phyloP scores from a whole-genome alignment of 2,888 invertebrate species.

The Lithophane ornitopus region DNA sequence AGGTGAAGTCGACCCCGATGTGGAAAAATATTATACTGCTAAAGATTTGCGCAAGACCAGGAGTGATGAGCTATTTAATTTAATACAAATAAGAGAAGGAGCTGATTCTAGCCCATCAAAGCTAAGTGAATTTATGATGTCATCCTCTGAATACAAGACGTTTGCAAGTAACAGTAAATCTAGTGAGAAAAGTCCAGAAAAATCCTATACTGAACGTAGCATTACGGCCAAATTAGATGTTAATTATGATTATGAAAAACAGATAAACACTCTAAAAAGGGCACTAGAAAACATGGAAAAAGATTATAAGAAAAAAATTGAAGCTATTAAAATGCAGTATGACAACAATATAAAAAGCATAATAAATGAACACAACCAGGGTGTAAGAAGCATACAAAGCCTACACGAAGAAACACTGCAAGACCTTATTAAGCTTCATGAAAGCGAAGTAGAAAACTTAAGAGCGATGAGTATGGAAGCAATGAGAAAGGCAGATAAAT shows the following conservation, averaged over 20 bases:
- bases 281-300: slow-evolving; percentile 80
- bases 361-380: slow-evolving; percentile 88
- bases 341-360: slow-evolving; percentile 89
- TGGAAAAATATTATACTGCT: slow-evolving; percentile 57
- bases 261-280: slow-evolving; percentile 78
- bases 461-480: slow-evolving; percentile 87
- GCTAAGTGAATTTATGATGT: slow-evolving; percentile 59
- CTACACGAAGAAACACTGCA: slow-evolving; percentile 89
- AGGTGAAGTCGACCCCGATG: slow-evolving; percentile 70
- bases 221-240: slow-evolving; percentile 76
- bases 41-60: slow-evolving; percentile 68
- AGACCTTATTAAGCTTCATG: slow-evolving; percentile 86
- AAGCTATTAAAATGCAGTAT: slow-evolving; percentile 88
- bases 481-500: slow-evolving; percentile 83
- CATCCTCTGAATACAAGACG: slow-evolving; percentile 65
- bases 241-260: slow-evolving; percentile 77
- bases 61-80: slow-evolving; percentile 73
- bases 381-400: slow-evolving; percentile 89
- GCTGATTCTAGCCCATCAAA: slow-evolving; percentile 61
- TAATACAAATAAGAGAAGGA: slow-evolving; percentile 45
- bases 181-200: slow-evolving; percentile 58
- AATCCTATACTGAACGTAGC: slow-evolving; percentile 67
- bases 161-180: slow-evolving; percentile 64
- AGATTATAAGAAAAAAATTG: slow-evolving; percentile 83
- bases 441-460: slow-evolving; percentile 88